Evolutionary conservation across 2,113 vertebrate species (phyloP).

Genomic region (Mixornis gularis): DNA sequence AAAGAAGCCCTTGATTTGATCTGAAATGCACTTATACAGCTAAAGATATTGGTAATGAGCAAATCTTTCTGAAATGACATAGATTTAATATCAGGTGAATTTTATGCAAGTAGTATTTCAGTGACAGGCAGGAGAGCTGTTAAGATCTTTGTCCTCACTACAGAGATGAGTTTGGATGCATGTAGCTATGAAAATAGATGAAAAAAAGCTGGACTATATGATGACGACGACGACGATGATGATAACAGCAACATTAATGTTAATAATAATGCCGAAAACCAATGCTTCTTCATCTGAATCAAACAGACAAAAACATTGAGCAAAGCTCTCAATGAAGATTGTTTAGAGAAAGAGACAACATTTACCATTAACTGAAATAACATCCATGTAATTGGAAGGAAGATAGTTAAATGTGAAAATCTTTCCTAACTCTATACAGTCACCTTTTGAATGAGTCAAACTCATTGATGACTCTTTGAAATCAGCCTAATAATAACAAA

Average conservation of each 20-base stretch:
- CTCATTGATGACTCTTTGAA: not conserved
- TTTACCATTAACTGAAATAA: constrained; percentile 47
- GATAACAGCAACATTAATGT: not conserved
- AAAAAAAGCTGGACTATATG: not conserved
- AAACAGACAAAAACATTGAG: not conserved
- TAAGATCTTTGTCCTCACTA: not conserved
- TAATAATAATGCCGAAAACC: not conserved
- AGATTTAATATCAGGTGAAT: not conserved
- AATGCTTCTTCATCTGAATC: not conserved
- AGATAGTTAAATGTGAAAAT: constrained; percentile 14
- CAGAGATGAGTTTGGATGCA: not conserved
- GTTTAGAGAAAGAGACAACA: not conserved
- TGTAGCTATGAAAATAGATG: not conserved
- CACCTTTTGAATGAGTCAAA: not conserved
- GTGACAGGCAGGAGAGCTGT: not conserved
- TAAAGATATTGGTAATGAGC: not conserved
- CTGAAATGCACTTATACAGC: not conserved
- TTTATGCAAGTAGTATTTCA: not conserved
- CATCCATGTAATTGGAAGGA: not conserved
- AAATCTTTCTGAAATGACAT: not conserved
- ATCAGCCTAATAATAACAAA: not conserved
- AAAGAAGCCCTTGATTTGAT: not conserved
- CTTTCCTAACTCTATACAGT: not conserved
- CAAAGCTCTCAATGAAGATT: not conserved
- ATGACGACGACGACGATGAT: not conserved